Base-by-base conservation (phyloP, 2,113 vertebrate genomes). In the Paracanthobrama guichenoti region DNA sequence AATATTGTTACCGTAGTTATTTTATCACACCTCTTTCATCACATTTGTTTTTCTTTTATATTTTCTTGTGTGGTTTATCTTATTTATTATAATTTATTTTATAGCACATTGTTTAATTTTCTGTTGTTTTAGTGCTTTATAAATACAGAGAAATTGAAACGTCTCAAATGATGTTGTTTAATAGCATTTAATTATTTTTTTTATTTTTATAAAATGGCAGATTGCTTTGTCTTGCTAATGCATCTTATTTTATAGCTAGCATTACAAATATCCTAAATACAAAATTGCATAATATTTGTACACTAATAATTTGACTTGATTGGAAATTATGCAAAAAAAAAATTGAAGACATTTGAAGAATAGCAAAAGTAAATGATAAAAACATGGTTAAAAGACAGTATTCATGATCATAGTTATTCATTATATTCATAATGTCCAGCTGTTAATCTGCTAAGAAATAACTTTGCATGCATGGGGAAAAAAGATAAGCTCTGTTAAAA, bases 401-500 rank as follows among this genome's bases (percentile, higher is more conserved):
- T 39, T 39, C 5, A 39, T 39, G 6, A 39, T 39, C 35, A 39
- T 39, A 6, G 35, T 39, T 39, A 39, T 39, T 39, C 35, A 39
- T 39, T 39, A 31, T 31, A 39, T 79, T 79, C 14, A 62, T 44
- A 28, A 26, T 74, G 22, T 74, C 60, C 22, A 14, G n/a, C 39
- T 62, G 31, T 62, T 62, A 79, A 64, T 60, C 57, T 20, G 39
- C 24, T 42, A 62, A 11, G 13, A 79, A 0, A 35, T 62, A 59
- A 11, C 57, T 79, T 64, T 64, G 39, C 57, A 28, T 18, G 22
- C 77, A 22, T 69, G 11, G 12, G n/a, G 46, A 26, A 62, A 13
- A 79, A 18, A 24, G 13, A 64, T 48, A 80, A 66, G 24, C 59
- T 20, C 46, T 81, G 16, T 69, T 67, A 13, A 35, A 81, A 64